Evolutionary conservation across 2,113 vertebrate species (phyloP).

Genomic region (Procapra przewalskii): DNA sequence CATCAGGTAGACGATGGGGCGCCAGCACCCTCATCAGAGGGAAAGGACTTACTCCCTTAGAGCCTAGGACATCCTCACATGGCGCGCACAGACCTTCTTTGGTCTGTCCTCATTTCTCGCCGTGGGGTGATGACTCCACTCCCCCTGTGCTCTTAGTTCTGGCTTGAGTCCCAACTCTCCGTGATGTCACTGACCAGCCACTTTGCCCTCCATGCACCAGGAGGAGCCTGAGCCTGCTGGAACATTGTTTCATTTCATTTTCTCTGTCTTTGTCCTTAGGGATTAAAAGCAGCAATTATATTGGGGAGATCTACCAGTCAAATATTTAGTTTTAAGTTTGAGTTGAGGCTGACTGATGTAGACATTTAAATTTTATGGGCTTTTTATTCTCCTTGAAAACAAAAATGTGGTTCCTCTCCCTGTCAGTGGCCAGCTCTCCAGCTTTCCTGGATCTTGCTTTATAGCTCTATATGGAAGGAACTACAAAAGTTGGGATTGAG

Average conservation of each 20-base stretch:
- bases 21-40: background rate
- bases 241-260: background rate
- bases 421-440: too few species aligned
- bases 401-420: too few species aligned
- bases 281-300: background rate
- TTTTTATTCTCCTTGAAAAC: background rate
- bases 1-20: background rate
- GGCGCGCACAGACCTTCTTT: background rate
- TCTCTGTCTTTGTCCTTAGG: background rate
- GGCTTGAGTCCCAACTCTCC: background rate
- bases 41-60: conserved; percentile 17
- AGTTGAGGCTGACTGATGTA: background rate
- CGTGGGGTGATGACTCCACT: background rate
- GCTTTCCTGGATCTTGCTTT: too few species aligned
- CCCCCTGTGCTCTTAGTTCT: background rate
- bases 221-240: background rate
- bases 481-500: background rate
- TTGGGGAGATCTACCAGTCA: background rate
- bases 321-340: background rate
- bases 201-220: background rate
- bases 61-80: conserved; percentile 38
- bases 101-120: background rate
- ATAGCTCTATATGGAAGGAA: background rate
- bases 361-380: background rate
- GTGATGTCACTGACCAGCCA: rapidly evolving